phyloP scores from a whole-genome alignment of 2,888 invertebrate genomes.

The Drosophila fulvimacula region DNA sequence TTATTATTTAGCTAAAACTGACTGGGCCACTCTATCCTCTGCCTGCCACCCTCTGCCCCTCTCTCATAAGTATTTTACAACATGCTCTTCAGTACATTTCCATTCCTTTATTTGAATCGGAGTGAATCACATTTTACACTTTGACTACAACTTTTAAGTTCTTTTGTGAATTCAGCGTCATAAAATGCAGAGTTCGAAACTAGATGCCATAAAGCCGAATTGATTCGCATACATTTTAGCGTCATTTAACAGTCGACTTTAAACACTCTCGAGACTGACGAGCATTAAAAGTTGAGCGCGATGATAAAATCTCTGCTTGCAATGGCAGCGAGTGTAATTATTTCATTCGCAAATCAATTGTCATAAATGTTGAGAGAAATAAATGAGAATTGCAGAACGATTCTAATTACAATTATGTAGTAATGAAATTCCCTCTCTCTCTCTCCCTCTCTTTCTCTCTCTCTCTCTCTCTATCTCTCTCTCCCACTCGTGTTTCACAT shows the following conservation, averaged over 20 bases:
- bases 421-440: background rate
- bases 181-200: slow-evolving; percentile 2
- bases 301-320: background rate
- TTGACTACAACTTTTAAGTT: slow-evolving; percentile 6
- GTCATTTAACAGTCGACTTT: slow-evolving; percentile 6
- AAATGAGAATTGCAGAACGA: background rate
- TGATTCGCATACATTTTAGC: slow-evolving; percentile 15
- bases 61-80: background rate
- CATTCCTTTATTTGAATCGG: background rate
- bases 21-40: background rate
- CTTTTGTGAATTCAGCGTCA: background rate
- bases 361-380: slow-evolving; percentile 7
- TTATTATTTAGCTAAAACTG: background rate
- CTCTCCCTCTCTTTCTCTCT: background rate
- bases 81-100: background rate
- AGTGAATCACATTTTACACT: slow-evolving; percentile 8
- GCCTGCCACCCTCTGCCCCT: too few relatives aligned
- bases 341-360: slow-evolving; percentile 4
- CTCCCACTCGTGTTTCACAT: slow-evolving; percentile 41
- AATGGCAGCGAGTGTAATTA: background rate
- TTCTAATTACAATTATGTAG: slow-evolving; percentile 8
- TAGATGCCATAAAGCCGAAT: slow-evolving; percentile 9
- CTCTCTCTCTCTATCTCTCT: background rate
- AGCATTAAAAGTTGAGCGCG: background rate
- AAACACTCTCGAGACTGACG: background rate